Evolutionary conservation across 2,888 invertebrate genomes (phyloP), one percentile per base, ranked within the genome.

Genomic region (Chaetogeoica ovagalla): DNA sequence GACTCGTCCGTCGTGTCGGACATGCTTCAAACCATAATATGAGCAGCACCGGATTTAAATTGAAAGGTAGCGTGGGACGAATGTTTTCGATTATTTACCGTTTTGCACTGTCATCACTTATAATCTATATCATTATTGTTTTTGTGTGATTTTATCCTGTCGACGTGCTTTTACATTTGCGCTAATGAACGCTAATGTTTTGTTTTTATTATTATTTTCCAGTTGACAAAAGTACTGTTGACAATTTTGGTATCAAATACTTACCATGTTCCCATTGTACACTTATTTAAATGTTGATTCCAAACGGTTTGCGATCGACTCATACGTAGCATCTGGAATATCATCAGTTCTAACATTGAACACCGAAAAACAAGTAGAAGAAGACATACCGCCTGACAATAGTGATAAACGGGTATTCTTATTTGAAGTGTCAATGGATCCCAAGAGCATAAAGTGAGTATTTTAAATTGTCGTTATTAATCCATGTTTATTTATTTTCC

Each of bases 21-120:
- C 68, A 76, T 76, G 76, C 68, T 13, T 76, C 59, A 76, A 75
- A 69, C 21, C 76, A 13, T 76, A 76, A 76, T 76, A 76, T 76
- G 76, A 68, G 43, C 68, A 69, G 59, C 69, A 30, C 76, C 68
- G 52, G 48, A 69, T 19, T 60, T 48, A 0, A 57, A 39, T 37
- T 37, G 17, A 69, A 30, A 76, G 68, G 76, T 76, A 52, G 55
- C 6, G 13, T 17, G 19, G 4, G 19, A 68, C 23, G 30, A 37
- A 21, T 2, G 2, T 0, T 13, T 30, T 30, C 13, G 21, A 30
- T 30, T 30, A 4, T 30, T 30, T 30, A 30, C 30, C 30, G 30
- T 30, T 30, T 19, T 9, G 57, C 5, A 15, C 48, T 19, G 19
- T 55, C 7, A 55, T 55, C 52, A 5, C 55, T 19, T 55, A 19